phyloP scores from a whole-genome alignment of 2,797 vertebrate genomes.

The Siniperca scherzeri region DNA sequence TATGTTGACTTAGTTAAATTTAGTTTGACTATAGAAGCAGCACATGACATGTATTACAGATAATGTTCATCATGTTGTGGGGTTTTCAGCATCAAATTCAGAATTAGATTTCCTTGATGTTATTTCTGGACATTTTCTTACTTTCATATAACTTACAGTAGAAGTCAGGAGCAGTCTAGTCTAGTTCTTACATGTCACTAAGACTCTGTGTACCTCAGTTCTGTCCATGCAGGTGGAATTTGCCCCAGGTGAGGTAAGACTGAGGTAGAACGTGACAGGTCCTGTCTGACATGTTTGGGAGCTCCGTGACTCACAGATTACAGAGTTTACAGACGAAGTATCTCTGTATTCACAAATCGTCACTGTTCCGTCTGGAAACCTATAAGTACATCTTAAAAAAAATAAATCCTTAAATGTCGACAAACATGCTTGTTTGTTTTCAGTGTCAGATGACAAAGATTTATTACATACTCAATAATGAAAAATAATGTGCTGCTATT shows the following conservation, averaged over 20 bases:
- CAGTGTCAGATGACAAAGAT: background rate
- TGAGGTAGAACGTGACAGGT: slow-evolving; percentile 77
- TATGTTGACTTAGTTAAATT: background rate
- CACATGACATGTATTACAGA: background rate
- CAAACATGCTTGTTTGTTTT: slow-evolving; percentile 15
- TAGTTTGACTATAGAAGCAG: background rate
- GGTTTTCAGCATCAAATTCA: background rate
- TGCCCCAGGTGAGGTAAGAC: slow-evolving; percentile 76
- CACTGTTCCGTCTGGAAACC: background rate
- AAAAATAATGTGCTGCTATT: background rate
- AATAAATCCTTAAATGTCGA: background rate
- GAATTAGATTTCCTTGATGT: background rate
- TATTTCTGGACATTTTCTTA: slow-evolving; percentile 13
- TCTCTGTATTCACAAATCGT: slow-evolving; percentile 37
- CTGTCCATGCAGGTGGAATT: slow-evolving; percentile 71
- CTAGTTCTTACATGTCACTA: slow-evolving; percentile 71
- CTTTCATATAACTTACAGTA: slow-evolving; percentile 9
- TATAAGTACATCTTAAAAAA: background rate
- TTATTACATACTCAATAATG: background rate
- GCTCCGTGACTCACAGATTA: slow-evolving; percentile 64
- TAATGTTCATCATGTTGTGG: background rate
- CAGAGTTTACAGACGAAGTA: slow-evolving; percentile 47
- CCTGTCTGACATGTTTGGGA: slow-evolving; percentile 80
- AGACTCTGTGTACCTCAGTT: slow-evolving; percentile 48
- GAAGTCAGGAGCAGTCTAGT: slow-evolving; percentile 41